These are phyloP conservation scores for Petroica traversi DNA, from an alignment of 2,113 vertebrate genomes.

Conservation along the genomic window DNA sequence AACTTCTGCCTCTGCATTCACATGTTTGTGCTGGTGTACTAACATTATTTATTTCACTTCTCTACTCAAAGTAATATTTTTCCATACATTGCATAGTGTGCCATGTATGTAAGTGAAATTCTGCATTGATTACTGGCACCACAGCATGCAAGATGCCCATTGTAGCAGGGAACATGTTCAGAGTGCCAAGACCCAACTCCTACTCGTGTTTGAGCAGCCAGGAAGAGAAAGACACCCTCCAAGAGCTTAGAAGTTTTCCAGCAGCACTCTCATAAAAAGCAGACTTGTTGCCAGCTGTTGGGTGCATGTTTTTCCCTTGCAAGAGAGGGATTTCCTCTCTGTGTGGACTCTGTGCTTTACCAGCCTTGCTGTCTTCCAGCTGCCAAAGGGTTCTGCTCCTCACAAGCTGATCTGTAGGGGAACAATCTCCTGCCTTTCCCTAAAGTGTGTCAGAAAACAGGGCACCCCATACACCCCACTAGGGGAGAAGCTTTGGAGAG, in stretches of 20 bases:
- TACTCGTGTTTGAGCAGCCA: not conserved
- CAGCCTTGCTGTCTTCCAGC: not conserved
- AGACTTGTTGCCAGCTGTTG: not conserved
- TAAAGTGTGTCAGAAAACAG: not conserved
- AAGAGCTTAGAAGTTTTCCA: not conserved
- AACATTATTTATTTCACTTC: not conserved
- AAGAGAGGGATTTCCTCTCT: not conserved
- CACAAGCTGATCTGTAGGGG: not conserved
- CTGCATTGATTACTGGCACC: not conserved
- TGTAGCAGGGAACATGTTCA: not conserved
- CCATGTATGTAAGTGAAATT: fast-evolving
- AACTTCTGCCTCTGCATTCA: not conserved
- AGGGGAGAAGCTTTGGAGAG: not conserved
- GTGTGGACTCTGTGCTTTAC: not conserved
- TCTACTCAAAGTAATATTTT: not conserved
- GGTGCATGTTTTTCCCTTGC: not conserved
- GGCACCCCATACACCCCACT: fast-evolving
- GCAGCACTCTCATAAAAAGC: not conserved
- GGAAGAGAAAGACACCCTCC: not conserved
- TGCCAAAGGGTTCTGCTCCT: not conserved
- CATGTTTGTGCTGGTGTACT: not conserved
- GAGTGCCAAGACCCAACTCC: not conserved
- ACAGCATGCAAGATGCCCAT: too few species aligned
- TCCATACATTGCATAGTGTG: too few species aligned
- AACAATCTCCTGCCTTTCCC: not conserved